phyloP scores from a whole-genome alignment of 2,113 vertebrate genomes.

The Platycercus adscitus region DNA sequence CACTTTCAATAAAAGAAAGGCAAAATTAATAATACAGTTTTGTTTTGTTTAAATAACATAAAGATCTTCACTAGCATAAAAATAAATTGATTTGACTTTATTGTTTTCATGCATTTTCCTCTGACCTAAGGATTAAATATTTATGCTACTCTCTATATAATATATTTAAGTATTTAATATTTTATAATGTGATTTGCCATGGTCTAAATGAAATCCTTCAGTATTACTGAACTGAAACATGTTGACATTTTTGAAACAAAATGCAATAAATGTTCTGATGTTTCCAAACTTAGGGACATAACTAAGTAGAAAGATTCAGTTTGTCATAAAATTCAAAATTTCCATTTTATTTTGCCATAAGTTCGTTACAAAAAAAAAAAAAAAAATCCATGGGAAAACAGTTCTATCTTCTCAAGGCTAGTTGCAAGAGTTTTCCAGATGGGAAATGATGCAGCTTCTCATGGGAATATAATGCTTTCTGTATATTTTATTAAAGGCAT shows the following conservation, averaged over 20 bases:
- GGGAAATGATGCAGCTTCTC: slow-evolving; percentile 3
- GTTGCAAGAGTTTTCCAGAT: slow-evolving; percentile 36
- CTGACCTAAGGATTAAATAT: slow-evolving; percentile 49
- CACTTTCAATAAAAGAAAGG: background rate
- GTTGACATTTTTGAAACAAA: slow-evolving; percentile 19
- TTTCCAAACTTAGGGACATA: background rate
- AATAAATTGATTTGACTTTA: slow-evolving; percentile 26
- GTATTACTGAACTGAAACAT: background rate
- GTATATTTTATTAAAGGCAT: background rate
- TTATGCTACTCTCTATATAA: slow-evolving; percentile 6
- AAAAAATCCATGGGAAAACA: background rate
- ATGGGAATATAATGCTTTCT: background rate
- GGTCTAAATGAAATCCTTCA: slow-evolving; percentile 24
- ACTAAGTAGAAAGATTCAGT: background rate
- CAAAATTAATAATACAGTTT: background rate
- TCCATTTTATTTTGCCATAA: background rate
- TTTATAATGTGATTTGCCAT: slow-evolving; percentile 30
- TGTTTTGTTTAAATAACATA: background rate
- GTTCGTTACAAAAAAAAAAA: background rate
- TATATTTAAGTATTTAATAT: slow-evolving; percentile 37
- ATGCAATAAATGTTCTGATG: background rate
- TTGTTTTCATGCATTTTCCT: slow-evolving; percentile 23
- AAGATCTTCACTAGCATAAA: background rate
- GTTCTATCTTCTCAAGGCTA: background rate
- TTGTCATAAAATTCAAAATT: background rate